phyloP scores from a whole-genome alignment of 2,888 invertebrate genomes.

The Tetrapedia diversipes region DNA sequence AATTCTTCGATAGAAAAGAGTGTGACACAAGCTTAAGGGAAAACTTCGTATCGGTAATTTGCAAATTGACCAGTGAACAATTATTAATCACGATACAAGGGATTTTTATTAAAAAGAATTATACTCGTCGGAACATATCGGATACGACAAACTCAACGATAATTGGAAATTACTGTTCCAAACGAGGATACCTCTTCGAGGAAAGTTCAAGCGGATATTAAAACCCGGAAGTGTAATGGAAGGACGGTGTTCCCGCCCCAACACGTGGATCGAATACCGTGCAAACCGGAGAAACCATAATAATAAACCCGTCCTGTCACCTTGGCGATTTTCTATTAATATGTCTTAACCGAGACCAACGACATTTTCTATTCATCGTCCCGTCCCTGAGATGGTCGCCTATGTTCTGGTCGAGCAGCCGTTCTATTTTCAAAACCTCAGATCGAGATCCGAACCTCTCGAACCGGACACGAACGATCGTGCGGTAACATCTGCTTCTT shows the following conservation, averaged over 20 bases:
- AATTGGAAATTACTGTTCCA: not conserved
- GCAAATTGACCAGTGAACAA: no score
- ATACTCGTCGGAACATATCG: no score
- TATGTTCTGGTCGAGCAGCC: not conserved
- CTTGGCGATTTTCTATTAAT: conserved; percentile 46
- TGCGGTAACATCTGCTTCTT: not conserved
- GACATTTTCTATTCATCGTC: conserved; percentile 5
- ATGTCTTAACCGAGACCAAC: conserved; percentile 5
- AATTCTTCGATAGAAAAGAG: no score
- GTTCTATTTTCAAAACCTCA: conserved; percentile 31
- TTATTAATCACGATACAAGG: no score
- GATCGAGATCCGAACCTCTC: conserved; percentile 5
- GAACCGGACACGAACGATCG: not conserved
- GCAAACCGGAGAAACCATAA: conserved; percentile 1
- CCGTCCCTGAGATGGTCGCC: not conserved
- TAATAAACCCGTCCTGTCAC: conserved; percentile 14
- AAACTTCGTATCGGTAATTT: no score
- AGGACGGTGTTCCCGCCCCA: not conserved
- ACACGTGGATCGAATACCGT: conserved; percentile 6
- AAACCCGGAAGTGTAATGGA: not conserved
- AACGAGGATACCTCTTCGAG: not conserved
- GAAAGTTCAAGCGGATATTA: not conserved
- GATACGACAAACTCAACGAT: not conserved
- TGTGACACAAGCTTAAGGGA: no score
- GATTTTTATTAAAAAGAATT: no score